phyloP scores from a whole-genome alignment of 2,797 vertebrate genomes.

The Adelosebastes latens region DNA sequence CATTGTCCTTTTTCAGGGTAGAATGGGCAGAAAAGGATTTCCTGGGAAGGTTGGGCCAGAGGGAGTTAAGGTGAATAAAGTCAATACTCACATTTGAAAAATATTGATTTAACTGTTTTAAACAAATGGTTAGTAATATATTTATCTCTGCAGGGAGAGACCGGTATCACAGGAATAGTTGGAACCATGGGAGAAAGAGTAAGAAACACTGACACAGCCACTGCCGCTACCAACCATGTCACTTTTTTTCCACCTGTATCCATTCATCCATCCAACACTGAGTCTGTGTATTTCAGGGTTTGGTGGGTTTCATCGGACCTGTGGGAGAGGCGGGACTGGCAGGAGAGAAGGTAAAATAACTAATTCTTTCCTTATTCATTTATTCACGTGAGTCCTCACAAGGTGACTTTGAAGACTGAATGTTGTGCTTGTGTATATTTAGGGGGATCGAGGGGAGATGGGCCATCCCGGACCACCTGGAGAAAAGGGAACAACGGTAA shows the following conservation, averaged over 20 bases:
- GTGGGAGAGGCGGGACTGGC: constrained; percentile 91
- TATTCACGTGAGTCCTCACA: neutral
- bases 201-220: constrained; percentile 57
- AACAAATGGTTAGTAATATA: neutral
- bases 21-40: constrained; percentile 91
- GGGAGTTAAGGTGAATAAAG: constrained; percentile 89
- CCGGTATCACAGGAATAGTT: constrained; percentile 87
- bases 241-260: constrained; percentile 21
- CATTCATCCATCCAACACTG: constrained; percentile 36
- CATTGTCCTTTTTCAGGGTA: constrained; percentile 84
- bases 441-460: constrained; percentile 94
- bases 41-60: constrained; percentile 89
- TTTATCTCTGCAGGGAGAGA: constrained; percentile 87
- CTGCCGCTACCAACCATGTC: neutral
- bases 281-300: constrained; percentile 85
- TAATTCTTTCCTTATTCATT: neutral
- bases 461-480: constrained; percentile 94
- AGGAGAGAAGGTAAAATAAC: constrained; percentile 93
- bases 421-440: constrained; percentile 13
- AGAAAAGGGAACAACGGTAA: constrained; percentile 95
- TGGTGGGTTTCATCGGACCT: constrained; percentile 93
- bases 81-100: neutral
- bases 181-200: constrained; percentile 95
- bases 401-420: constrained; percentile 20
- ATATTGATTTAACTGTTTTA: neutral